Percentiles rank a stretch among this genome's conserved stretches.
Evolutionary conservation across 2,797 vertebrate genomes (phyloP).

Genomic region (Enteromius unitaeniatus): DNA sequence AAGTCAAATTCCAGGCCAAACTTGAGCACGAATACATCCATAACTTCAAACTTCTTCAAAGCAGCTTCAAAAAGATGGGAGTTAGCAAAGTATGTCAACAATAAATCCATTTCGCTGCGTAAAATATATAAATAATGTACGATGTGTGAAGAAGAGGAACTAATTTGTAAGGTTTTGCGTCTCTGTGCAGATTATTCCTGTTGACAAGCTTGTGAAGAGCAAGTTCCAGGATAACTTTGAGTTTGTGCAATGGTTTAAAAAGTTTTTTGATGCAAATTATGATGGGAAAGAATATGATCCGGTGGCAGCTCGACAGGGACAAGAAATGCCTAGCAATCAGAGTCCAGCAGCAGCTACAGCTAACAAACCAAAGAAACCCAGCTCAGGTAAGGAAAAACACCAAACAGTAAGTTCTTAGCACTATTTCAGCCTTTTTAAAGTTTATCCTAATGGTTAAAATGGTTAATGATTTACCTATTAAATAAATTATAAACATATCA

Average conservation of each 20-base stretch:
- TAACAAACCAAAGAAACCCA: constrained; percentile 83
- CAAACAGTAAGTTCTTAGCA: not conserved
- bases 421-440: too few relatives aligned
- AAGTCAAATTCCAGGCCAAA: constrained; percentile 89
- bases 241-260: constrained; percentile 92
- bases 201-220: constrained; percentile 89
- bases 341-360: constrained; percentile 75
- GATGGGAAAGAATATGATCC: constrained; percentile 89
- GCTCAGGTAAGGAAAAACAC: constrained; percentile 64
- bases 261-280: constrained; percentile 90
- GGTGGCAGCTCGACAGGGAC: constrained; percentile 84
- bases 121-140: not conserved
- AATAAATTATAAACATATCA: not conserved
- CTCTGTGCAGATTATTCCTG: constrained; percentile 82
- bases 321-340: constrained; percentile 75
- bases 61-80: constrained; percentile 86
- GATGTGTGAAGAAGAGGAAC: not conserved
- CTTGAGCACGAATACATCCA: constrained; percentile 89
- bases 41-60: constrained; percentile 89
- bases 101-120: not conserved
- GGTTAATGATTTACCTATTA: not conserved
- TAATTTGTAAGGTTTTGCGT: not conserved
- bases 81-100: constrained; percentile 84
- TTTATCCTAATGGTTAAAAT: not conserved
- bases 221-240: constrained; percentile 93